Percentiles rank a stretch among this genome's conserved stretches.
These are phyloP conservation scores for Etheostoma perlongum DNA, from an alignment of 2,797 vertebrate genomes.

Conservation along the genomic window DNA sequence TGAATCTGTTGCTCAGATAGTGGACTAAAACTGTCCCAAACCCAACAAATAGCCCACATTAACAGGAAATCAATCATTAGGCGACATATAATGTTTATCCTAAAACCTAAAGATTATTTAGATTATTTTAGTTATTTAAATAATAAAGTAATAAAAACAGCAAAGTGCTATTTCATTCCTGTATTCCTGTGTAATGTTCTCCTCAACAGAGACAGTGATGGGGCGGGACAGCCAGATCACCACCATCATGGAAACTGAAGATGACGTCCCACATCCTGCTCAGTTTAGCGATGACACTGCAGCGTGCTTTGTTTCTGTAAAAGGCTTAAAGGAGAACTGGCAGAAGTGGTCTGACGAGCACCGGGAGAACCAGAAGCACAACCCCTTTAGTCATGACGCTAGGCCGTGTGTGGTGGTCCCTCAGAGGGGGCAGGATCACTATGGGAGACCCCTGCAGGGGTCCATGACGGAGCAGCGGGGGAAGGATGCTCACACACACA, in stretches of 20 bases:
- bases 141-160: background rate
- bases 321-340: constrained; percentile 89
- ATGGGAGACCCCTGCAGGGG: constrained; percentile 88
- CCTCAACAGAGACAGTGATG: constrained; percentile 15
- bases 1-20: background rate
- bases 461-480: constrained; percentile 91
- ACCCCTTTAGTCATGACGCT: constrained; percentile 87
- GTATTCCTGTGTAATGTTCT: background rate
- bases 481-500: constrained; percentile 86
- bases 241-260: constrained; percentile 60
- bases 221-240: constrained; percentile 43
- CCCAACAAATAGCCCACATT: background rate
- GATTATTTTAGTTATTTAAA: background rate
- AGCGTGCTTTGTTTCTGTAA: constrained; percentile 76
- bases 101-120: background rate
- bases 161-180: too few species aligned
- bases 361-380: constrained; percentile 88
- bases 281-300: constrained; percentile 42
- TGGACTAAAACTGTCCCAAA: too few species aligned
- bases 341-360: constrained; percentile 90
- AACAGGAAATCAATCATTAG: background rate
- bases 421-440: constrained; percentile 81
- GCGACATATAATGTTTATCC: background rate
- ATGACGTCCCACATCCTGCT: constrained; percentile 27
- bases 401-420: constrained; percentile 56